Percentiles rank a stretch among this genome's conserved stretches.
These are phyloP conservation scores for Mastigias papua DNA, from an alignment of 30 jellyfish, hydroid and myxozoan species.

Conservation along the genomic window DNA sequence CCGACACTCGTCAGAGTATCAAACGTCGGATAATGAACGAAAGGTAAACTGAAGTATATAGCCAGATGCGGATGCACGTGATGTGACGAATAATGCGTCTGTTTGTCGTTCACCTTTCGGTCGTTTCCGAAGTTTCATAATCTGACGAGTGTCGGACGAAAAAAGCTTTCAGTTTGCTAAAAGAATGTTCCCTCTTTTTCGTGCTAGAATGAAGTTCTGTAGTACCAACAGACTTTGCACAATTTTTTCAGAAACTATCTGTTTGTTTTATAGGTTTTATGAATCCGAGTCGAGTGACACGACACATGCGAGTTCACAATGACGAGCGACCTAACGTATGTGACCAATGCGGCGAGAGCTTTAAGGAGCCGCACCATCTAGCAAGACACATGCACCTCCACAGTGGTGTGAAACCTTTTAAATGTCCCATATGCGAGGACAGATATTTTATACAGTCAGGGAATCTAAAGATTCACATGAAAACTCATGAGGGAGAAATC, in stretches of 20 bases:
- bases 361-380: slow-evolving; percentile 62
- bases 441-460: slow-evolving; percentile 62
- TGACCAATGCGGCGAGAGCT: slow-evolving; percentile 51
- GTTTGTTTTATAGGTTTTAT: slow-evolving; percentile 40
- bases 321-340: slow-evolving; percentile 60
- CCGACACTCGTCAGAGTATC: too few relatives aligned
- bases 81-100: too few relatives aligned
- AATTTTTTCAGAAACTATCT: neutral
- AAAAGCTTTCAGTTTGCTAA: too few relatives aligned
- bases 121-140: too few relatives aligned
- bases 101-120: too few relatives aligned
- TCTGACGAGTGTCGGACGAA: too few relatives aligned
- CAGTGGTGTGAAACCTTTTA: slow-evolving; percentile 59
- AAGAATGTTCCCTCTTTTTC: too few relatives aligned
- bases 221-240: too few relatives aligned
- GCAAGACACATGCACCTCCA: slow-evolving; percentile 62
- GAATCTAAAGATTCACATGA: slow-evolving; percentile 61
- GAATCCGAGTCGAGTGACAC: slow-evolving; percentile 68
- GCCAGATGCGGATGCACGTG: too few relatives aligned
- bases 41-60: too few relatives aligned
- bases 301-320: slow-evolving; percentile 63
- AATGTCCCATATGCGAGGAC: slow-evolving; percentile 64
- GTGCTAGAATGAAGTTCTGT: too few relatives aligned
- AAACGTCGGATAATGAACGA: too few relatives aligned
- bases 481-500: slow-evolving; percentile 42